Evolutionary conservation across 2,888 invertebrate genomes (phyloP).

Genomic region (Callinectes sapidus): DNA sequence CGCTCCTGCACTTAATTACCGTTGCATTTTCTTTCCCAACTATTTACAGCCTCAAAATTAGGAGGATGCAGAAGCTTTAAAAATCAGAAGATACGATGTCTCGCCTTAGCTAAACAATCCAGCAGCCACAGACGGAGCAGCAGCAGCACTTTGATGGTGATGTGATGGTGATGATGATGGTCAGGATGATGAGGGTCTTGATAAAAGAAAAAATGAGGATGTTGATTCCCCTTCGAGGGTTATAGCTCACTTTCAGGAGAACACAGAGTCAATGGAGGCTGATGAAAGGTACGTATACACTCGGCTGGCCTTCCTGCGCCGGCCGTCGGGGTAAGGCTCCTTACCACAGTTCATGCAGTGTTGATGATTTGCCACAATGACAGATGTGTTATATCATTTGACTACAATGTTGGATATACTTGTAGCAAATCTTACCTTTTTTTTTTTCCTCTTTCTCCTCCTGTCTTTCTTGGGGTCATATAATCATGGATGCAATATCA

Average conservation of each 20-base stretch:
- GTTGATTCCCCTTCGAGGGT: constrained; percentile 64
- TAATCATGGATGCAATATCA: neutral
- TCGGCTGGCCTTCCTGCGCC: constrained; percentile 33
- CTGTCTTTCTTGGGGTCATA: neutral
- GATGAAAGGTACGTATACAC: constrained; percentile 58
- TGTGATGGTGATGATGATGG: constrained; percentile 50
- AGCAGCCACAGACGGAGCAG: constrained; percentile 30
- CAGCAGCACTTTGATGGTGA: constrained; percentile 40
- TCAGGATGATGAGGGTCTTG: constrained; percentile 50
- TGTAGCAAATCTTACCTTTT: constrained; percentile 50
- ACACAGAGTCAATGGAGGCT: constrained; percentile 46
- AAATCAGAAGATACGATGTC: constrained; percentile 28
- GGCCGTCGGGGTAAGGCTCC: constrained; percentile 34
- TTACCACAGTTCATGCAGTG: neutral
- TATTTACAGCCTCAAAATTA: constrained; percentile 57
- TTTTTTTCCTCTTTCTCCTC: neutral
- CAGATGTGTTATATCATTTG: constrained; percentile 29
- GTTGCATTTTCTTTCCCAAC: constrained; percentile 54
- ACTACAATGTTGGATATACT: constrained; percentile 38
- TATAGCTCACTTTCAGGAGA: constrained; percentile 67
- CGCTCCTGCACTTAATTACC: constrained; percentile 57
- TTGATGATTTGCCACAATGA: constrained; percentile 27
- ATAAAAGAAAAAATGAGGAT: constrained; percentile 42
- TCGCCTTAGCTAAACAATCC: constrained; percentile 9
- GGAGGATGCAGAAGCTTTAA: constrained; percentile 33